Evolutionary conservation across 2,888 invertebrate species (phyloP), one percentile per base, ranked within the genome.

Genomic region (Eilema depressum): DNA sequence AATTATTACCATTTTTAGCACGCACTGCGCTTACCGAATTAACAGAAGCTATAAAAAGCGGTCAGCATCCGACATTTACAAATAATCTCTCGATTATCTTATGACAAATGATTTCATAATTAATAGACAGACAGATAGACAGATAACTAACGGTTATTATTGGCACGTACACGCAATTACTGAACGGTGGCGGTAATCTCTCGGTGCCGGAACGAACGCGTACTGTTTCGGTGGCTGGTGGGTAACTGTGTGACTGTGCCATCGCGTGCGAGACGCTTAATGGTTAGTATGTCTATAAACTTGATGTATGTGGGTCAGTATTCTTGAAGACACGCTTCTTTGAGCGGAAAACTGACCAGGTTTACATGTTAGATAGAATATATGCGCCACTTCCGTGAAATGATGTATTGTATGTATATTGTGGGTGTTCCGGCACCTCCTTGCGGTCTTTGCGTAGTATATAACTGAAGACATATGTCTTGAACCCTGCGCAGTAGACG

Each of bases 51-150:
- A 47, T 20, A 53, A n/a, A 53, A 53, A 7, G n/a, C 53, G 53
- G n/a, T 53, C 53, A 53, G n/a, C 20, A 53, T n/a, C 10, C n/a
- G 8, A 53, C 53, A n/a, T 53, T 53, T 53, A 53, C 41, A 17
- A 37, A 37, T 8, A 14, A n/a, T n/a, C 53, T 53, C n/a, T 53
- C 53, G 53, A 53, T 53, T 53, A 47, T 53, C 8, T 17, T 7
- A 53, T n/a, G 53, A 53, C 53, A 53, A 53, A 53, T 53, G 53
- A n/a, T 53, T 53, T 53, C 53, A n/a, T 53, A 53, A 53, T 53
- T 53, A 10, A 53, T 10, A n/a, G n/a, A n/a, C 10, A 53, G 53
- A 25, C 4, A 26, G 53, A 53, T 53, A 47, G 47, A 12, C 0
- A 57, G 7, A 11, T 25, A 37, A 37, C 12, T 12, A 25, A 26